These are phyloP conservation scores for Petrocephalus sullivani DNA, from an alignment of 2,797 vertebrate species.

Conservation along the genomic window DNA sequence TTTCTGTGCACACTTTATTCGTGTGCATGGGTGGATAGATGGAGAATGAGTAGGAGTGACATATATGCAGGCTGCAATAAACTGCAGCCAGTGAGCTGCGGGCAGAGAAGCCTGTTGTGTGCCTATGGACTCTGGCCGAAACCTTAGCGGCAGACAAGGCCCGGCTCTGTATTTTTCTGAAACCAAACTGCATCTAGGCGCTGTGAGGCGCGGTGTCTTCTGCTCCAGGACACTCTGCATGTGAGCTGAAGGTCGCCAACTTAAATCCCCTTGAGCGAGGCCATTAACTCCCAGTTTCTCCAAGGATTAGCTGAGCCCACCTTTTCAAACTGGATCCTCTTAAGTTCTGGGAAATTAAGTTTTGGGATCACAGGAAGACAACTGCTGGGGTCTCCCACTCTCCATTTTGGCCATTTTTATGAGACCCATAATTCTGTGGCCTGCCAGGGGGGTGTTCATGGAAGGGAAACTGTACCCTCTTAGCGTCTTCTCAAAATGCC, in stretches of 20 bases:
- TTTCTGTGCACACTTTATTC: background rate
- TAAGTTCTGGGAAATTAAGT: background rate
- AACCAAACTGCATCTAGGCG: background rate
- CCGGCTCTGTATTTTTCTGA: background rate
- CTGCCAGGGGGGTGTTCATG: conserved; percentile 55
- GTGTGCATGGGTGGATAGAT: background rate
- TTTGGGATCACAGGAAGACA: conserved; percentile 20
- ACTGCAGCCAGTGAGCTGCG: background rate
- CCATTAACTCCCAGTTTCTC: too few relatives aligned
- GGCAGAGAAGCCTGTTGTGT: background rate
- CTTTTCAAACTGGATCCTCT: background rate
- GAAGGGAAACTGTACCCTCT: conserved; percentile 59
- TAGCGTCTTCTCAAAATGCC: conserved; percentile 66
- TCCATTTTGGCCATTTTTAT: background rate
- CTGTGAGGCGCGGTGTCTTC: background rate
- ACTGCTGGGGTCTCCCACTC: background rate
- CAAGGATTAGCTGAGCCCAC: background rate
- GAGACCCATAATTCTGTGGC: conserved; percentile 5
- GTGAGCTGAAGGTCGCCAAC: background rate
- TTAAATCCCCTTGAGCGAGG: background rate
- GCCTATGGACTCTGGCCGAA: background rate
- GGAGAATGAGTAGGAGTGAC: background rate
- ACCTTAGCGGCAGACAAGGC: background rate
- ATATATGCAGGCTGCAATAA: background rate
- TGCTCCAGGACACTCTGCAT: background rate